Base-by-base conservation (phyloP, 2,888 invertebrate species). In the Nebria salina region DNA sequence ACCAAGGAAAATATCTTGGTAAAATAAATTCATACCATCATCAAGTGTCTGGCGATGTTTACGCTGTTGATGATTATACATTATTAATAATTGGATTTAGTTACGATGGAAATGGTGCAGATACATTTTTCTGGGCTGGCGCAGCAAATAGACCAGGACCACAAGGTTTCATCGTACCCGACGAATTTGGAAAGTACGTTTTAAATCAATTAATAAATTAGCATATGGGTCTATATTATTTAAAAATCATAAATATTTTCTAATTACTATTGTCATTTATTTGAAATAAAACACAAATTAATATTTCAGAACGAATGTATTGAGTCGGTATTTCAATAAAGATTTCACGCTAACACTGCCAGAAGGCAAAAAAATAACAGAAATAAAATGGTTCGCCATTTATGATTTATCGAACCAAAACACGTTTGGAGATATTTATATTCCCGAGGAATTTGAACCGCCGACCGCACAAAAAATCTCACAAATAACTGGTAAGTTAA, bases 51-150 rank as follows among this genome's bases (percentile, higher is more conserved):
- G 97, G 97, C 5, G 95, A 96, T 84, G 94, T 97, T 81, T 97
- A 95, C 88, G 97, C 97, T 0, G 95, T 97, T 1, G 95, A 97
- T 87, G 95, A 96, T 85, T 95, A 92, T 88, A 97, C 96, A 0
- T 89, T 97, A 76, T 89, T 97, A 9, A 88, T 97, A 82, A 93
- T 93, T 25, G 93, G 93, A 83, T 97, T 97, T 87, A 96, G 93
- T 87, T 97, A 97, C 85, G 97, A 97, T 87, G 97, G 97, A 66
- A 95, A 95, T 72, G 97, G 97, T 0, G 95, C 94, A 9, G 97
- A 97, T 87, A 95, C 97, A 1, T 97, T 96, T 89, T 97, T 97
- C 89, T 97, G 97, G 97, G 95, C 96, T 0, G 97, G 97, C n/a
- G 94, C 95, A 54, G 91, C 95, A 0, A 95, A 94, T 85, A 90